phyloP scores from a whole-genome alignment of 2,888 invertebrate species.

The Myopa testacea region DNA sequence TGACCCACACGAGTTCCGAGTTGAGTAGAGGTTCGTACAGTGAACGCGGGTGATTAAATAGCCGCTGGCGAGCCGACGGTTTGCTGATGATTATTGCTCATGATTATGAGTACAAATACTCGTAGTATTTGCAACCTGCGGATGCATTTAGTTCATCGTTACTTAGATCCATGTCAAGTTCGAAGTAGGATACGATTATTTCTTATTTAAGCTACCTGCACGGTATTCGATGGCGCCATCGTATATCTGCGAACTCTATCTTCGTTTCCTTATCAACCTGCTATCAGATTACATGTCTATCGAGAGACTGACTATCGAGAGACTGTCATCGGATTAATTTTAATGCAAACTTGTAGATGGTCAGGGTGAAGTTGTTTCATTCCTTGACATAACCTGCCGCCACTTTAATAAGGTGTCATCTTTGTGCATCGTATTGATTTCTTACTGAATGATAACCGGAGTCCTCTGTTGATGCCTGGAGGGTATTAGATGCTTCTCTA shows the following conservation, averaged over 20 bases:
- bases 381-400: constrained; percentile 18
- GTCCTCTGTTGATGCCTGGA: background rate
- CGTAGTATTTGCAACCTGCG: background rate
- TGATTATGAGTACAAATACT: background rate
- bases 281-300: too few relatives aligned
- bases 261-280: too few relatives aligned
- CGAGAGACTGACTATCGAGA: too few relatives aligned
- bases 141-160: background rate
- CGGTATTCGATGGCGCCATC: too few relatives aligned
- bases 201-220: too few relatives aligned
- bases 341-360: too few relatives aligned
- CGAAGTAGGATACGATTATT: too few relatives aligned
- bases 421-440: background rate
- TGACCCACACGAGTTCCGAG: background rate
- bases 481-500: background rate
- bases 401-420: background rate
- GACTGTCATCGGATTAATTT: too few relatives aligned
- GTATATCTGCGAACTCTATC: too few relatives aligned
- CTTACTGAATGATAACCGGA: background rate
- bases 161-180: too few relatives aligned
- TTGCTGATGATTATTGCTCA: background rate
- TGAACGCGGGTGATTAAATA: background rate
- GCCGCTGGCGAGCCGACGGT: background rate
- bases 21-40: background rate
- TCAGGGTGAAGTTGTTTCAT: background rate